Evolutionary conservation across 2,113 vertebrate genomes (phyloP).

Genomic region (Daubentonia madagascariensis): DNA sequence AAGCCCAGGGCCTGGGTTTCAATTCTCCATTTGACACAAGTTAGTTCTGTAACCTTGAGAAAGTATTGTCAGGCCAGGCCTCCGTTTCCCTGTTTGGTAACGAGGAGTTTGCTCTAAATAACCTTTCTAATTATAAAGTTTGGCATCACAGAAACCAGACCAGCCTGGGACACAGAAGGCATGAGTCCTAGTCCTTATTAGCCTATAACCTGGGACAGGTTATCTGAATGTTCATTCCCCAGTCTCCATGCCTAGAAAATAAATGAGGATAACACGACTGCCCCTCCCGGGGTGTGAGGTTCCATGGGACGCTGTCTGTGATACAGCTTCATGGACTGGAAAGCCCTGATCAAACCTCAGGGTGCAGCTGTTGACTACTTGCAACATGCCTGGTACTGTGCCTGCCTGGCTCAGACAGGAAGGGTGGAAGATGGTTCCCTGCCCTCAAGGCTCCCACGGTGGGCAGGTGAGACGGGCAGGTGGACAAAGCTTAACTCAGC

Average conservation of each 20-base stretch:
- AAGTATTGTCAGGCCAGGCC: slow-evolving; percentile 41
- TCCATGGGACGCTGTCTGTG: background rate
- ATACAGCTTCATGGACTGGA: background rate
- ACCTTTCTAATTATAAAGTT: slow-evolving; percentile 49
- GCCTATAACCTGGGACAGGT: background rate
- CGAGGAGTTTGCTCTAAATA: slow-evolving; percentile 30
- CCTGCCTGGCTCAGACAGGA: background rate
- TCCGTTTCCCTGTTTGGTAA: slow-evolving; percentile 59
- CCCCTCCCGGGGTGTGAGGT: background rate
- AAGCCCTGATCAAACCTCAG: background rate
- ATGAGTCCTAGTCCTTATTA: background rate
- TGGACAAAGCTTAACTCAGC: background rate
- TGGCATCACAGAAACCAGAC: slow-evolving; percentile 31
- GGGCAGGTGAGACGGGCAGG: background rate
- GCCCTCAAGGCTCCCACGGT: background rate
- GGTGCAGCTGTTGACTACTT: background rate
- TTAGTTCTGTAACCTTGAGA: background rate
- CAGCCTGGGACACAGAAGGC: background rate
- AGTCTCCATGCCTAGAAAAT: background rate
- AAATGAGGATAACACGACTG: background rate
- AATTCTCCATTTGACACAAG: background rate
- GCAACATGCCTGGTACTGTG: background rate
- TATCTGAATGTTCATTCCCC: background rate
- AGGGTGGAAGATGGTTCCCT: background rate
- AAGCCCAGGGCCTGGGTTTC: background rate